Base-by-base conservation (phyloP, 2,797 vertebrate species). In the Muscicapa striata region DNA sequence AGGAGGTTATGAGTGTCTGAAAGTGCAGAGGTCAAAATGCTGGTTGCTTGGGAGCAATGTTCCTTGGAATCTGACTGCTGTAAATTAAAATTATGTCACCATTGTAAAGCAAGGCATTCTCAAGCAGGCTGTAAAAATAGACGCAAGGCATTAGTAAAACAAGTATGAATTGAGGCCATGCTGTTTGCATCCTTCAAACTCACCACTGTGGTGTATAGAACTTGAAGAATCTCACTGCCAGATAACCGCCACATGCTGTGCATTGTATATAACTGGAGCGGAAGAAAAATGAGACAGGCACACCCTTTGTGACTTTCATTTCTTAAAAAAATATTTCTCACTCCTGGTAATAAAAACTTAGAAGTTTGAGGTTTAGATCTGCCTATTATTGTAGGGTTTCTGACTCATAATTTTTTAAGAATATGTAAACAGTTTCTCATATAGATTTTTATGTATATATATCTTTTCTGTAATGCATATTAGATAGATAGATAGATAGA, bases 61-160 rank as follows among this genome's bases (percentile, higher is more conserved):
- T 93, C 45, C 64, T 90, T 45, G 72, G 81, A 92, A 30, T 91
- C 68, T 49, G 66, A 32, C 73, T 66, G 78, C 45, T 74, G 54
- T 70, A 92, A 93, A 84, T 92, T 84, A 85, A 68, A 91, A 92
- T 78, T 92, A 15, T 94, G 93, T 77, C 89, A 89, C 75, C 87
- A 87, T 38, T 95, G 89, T 74, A 83, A 57, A 87, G 38, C 52
- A 93, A 90, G 38, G 90, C 93, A 83, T 94, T 84, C 74, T 95
- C 72, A 80, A 95, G 87, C 24, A 87, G 67, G 84, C 88, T 87
- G 58, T 84, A 87, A 95, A 94, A 95, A 94, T 43, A 94, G 94
- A 90, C 80, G 84, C 22, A 55, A 72, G 41, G 45, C 82, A 79
- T 95, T 94, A 91, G 77, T 79, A 91, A 94, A 96, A 80, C 90